phyloP scores from a whole-genome alignment of 2,113 vertebrate species.

The Aptenodytes forsteri region DNA sequence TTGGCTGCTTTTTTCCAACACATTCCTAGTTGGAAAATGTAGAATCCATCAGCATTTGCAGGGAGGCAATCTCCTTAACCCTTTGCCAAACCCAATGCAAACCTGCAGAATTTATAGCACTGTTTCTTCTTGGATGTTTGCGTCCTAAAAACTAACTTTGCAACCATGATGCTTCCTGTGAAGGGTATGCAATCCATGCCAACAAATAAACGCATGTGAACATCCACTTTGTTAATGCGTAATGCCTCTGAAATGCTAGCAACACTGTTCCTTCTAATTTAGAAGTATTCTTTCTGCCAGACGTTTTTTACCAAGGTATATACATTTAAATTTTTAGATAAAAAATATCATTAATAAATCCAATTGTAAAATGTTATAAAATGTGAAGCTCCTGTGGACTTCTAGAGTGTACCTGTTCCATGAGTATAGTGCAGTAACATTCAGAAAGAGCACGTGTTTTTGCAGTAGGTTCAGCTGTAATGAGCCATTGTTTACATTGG shows the following conservation, averaged over 20 bases:
- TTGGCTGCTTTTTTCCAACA: slow-evolving; percentile 77
- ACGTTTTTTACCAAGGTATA: not conserved
- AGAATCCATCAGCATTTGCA: slow-evolving; percentile 60
- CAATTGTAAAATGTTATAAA: not conserved
- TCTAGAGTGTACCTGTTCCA: not conserved
- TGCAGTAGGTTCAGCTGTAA: not conserved
- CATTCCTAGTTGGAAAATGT: slow-evolving; percentile 65
- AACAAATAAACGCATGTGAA: not conserved
- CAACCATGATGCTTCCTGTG: not conserved
- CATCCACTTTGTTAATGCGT: not conserved
- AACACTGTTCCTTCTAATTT: not conserved
- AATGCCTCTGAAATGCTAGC: not conserved
- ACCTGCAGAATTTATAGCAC: not conserved
- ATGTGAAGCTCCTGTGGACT: not conserved
- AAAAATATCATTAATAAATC: not conserved
- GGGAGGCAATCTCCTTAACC: slow-evolving; percentile 70
- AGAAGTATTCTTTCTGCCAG: not conserved
- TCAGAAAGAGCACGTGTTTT: not conserved
- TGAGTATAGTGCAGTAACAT: not conserved
- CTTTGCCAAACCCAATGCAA: slow-evolving; percentile 41
- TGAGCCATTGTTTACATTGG: slow-evolving; percentile 1
- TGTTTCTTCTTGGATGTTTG: not conserved
- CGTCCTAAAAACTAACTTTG: not conserved
- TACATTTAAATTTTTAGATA: not conserved
- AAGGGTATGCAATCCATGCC: not conserved